Base-by-base conservation (phyloP, 2,888 invertebrate genomes). In the Mamestra brassicae region DNA sequence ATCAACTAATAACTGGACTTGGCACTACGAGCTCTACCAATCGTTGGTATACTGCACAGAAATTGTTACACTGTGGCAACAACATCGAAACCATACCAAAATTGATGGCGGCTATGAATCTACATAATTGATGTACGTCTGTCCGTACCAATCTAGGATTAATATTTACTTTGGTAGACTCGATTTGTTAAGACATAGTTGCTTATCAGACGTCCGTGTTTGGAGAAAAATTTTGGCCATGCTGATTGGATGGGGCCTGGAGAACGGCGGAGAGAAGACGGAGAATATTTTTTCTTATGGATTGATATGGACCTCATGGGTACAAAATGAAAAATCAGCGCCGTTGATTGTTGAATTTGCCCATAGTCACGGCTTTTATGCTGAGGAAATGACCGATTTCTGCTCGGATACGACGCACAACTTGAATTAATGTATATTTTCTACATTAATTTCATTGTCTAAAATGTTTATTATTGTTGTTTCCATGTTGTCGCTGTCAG, bases 171-270 rank as follows among this genome's bases (percentile, higher is more conserved):
- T 85, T 75, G 79, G 70, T 17, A 63, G 64, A 79, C 71, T 79
- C 77, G 74, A 80, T 86, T 85, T 78, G 80, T 79, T 81, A 84
- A 78, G 83, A 86, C 82, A 87, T 87, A 85, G 84, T 85, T 77
- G 64, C 74, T 83, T 81, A 80, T 77, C 75, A 86, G 74, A 71
- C 67, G 61, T 47, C 57, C 36, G 42, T 86, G 71, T 87, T 87
- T 87, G 80, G 42, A 54, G 74, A 83, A 87, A 87, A 87, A 85
- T 55, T 81, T 80, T 34, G 57, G 60, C 62, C 6, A 47, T 57
- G 47, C 80, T 87, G 83, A 87, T 87, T 87, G 82, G 80, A 68
- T 60, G 61, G 38, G 73, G 86, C 86, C 67, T 38, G 17, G 17
- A 75, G 71, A 78, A 52, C 36, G 42, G 71, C 84, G 76, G 61